phyloP scores from a whole-genome alignment of 2,113 vertebrate genomes.

The Grus americana region DNA sequence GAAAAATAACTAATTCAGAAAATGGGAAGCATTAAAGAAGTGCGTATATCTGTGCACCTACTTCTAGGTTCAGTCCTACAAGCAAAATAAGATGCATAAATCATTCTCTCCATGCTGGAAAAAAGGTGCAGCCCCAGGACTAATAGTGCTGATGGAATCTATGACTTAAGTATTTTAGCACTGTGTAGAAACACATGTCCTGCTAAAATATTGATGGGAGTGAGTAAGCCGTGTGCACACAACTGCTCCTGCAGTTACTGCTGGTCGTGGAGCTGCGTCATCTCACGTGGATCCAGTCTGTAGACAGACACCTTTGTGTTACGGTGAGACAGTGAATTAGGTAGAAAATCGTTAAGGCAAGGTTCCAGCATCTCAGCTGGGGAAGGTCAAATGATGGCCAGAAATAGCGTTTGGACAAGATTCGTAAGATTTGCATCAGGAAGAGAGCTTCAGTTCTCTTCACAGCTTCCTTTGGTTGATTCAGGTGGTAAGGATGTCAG shows the following conservation, averaged over 20 bases:
- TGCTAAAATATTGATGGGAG: background rate
- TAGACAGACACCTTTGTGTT: background rate
- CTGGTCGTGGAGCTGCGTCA: background rate
- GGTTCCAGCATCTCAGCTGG: background rate
- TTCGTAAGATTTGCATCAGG: background rate
- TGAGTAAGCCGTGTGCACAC: background rate
- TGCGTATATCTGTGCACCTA: background rate
- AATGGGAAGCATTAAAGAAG: background rate
- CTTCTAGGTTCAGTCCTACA: background rate
- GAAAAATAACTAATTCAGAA: background rate
- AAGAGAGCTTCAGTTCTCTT: background rate
- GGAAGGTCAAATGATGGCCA: background rate
- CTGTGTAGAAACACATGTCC: background rate
- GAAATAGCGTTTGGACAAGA: background rate
- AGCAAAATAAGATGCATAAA: background rate
- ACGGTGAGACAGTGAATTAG: background rate
- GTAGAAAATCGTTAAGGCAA: background rate
- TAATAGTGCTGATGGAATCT: background rate
- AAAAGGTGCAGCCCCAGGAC: background rate
- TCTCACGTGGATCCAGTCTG: accelerated
- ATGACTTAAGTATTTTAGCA: background rate
- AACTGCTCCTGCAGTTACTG: background rate
- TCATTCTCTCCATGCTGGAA: background rate
- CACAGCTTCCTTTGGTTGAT: background rate
- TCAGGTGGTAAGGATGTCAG: background rate